phyloP scores from a whole-genome alignment of 2,888 invertebrate species.

The Trichogramma dendrolimi region DNA sequence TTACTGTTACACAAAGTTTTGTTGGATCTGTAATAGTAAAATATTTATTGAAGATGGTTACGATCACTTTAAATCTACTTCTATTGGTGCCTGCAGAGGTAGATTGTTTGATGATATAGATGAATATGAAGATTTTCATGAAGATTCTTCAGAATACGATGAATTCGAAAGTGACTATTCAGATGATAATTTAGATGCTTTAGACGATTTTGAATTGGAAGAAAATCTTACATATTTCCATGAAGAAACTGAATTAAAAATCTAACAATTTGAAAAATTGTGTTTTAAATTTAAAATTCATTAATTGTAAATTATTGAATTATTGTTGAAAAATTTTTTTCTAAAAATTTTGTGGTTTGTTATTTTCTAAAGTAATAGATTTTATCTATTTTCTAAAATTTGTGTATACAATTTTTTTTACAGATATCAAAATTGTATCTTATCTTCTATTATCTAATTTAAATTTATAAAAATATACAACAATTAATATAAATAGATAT shows the following conservation, averaged over 20 bases:
- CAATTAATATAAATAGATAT: slow-evolving; percentile 2
- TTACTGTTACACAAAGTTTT: slow-evolving; percentile 33
- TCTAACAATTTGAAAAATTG: no score
- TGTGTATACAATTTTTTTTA: slow-evolving; percentile 8
- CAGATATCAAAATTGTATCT: slow-evolving; percentile 4
- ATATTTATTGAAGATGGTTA: slow-evolving; percentile 33
- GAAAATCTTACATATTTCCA: no score
- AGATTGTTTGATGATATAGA: slow-evolving; percentile 34
- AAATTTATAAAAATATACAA: slow-evolving; percentile 8
- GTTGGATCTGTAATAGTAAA: slow-evolving; percentile 37
- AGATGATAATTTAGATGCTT: slow-evolving; percentile 1
- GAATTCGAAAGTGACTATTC: slow-evolving; percentile 9
- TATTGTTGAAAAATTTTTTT: no score
- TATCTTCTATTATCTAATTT: background rate
- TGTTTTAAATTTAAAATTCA: no score
- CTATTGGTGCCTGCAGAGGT: slow-evolving; percentile 26
- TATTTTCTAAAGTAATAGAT: no score
- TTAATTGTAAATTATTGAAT: no score
- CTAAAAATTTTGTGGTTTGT: no score
- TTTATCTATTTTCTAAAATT: no score
- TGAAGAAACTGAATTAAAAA: no score
- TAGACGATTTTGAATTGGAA: background rate
- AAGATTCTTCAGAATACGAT: slow-evolving; percentile 5
- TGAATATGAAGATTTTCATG: slow-evolving; percentile 6
- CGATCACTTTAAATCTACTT: slow-evolving; percentile 32